phyloP scores from a whole-genome alignment of 2,888 invertebrate genomes.

The Epirrhoe tristata region DNA sequence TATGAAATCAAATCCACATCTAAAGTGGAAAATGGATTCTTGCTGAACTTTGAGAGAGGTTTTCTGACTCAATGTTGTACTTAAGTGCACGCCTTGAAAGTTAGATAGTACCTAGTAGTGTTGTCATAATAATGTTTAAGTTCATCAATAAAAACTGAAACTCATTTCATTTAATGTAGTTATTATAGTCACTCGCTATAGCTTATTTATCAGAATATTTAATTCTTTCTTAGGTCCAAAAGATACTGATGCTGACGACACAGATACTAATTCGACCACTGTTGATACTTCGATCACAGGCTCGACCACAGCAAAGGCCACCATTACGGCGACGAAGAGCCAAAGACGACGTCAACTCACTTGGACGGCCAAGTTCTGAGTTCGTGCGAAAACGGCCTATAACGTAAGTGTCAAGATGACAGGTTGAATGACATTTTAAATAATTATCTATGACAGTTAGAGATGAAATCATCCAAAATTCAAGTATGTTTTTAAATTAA shows the following conservation, averaged over 20 bases:
- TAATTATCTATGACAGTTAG: conserved; percentile 1
- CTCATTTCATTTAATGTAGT: no score
- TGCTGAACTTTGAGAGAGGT: no score
- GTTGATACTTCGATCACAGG: not conserved
- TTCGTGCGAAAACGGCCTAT: not conserved
- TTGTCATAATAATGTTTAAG: no score
- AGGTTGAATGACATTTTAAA: not conserved
- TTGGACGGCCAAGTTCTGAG: conserved; percentile 8
- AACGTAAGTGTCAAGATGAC: not conserved
- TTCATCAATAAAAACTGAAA: no score
- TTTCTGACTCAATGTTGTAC: no score
- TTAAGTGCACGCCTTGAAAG: no score
- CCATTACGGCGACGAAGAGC: not conserved
- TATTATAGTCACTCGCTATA: no score
- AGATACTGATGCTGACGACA: not conserved
- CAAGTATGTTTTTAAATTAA: no score
- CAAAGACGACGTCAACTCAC: not conserved
- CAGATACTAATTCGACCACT: not conserved
- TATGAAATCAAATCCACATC: no score
- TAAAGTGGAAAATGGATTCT: no score
- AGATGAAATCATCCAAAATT: no score
- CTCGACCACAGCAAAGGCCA: not conserved
- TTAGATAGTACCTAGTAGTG: no score
- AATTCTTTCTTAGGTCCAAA: conserved; percentile 6
- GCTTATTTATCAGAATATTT: not conserved